Evolutionary conservation across 2,113 vertebrate genomes (phyloP), one percentile per base, ranked within the genome.

Genomic region (Zingel zingel): DNA sequence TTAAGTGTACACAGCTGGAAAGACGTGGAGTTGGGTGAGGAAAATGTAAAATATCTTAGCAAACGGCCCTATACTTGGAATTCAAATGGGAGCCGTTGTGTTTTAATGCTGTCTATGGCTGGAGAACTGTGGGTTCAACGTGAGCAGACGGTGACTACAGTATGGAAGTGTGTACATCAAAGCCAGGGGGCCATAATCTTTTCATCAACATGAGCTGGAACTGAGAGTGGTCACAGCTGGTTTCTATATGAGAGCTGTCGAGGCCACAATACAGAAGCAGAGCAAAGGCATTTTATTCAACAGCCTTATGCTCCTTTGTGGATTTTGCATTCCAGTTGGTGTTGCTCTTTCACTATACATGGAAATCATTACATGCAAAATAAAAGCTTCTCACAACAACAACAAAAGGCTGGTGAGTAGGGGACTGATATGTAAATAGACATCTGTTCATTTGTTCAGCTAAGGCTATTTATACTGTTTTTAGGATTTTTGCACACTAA

Each of bases 181-280:
- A 92, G 90, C 69, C 69, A 21, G 67, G 72, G 79, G 53, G 80
- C 61, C 80, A 78, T 88, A 84, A 93, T 93, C 87, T 90, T 93
- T 91, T 91, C 87, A 92, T 91, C 86, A 86, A 86, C 75, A 77
- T 1, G 66, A 84, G 81, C 79, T 67, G 70, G 70, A 82, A 71
- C 53, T 3, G 25, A 75, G 79, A 85, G 85, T 66, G 81, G 81
- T 83, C 91, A 84, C 93, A 94, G 92, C 88, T 93, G 93, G 81
- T 88, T 90, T 89, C 64, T 74, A 83, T 91, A 77, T 51, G 27
- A 76, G 70, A 64, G 77, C 64, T 58, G 84, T 63, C 16, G 30
- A 61, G 68, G 81, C 73, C 79, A 51, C 66, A 23, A 84, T 51
- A 74, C 76, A 77, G 76, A 76, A 87, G 89, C 79, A 73, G 71